These are phyloP conservation scores for Nyctibius grandis DNA, from an alignment of 2,797 vertebrate species.

Conservation along the genomic window DNA sequence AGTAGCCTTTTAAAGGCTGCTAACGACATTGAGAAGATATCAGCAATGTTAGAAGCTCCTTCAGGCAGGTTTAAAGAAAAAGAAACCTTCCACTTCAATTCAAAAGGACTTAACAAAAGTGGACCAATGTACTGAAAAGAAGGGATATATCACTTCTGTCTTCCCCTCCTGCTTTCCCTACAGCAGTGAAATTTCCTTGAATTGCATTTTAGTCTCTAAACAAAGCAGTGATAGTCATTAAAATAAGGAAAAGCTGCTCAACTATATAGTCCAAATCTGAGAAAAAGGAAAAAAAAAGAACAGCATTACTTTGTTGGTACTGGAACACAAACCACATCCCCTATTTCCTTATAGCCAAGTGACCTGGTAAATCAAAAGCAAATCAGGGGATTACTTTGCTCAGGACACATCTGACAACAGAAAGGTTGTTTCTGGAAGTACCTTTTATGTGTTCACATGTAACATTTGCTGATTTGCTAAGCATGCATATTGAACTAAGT, in stretches of 20 bases:
- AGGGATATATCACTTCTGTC: background rate
- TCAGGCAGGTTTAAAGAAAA: background rate
- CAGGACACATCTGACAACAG: background rate
- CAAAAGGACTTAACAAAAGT: background rate
- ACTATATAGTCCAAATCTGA: background rate
- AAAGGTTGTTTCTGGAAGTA: background rate
- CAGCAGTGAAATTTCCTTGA: background rate
- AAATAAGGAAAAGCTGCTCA: background rate
- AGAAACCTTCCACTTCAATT: background rate
- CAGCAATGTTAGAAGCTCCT: background rate
- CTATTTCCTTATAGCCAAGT: background rate
- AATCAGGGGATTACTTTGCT: background rate
- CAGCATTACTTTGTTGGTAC: background rate
- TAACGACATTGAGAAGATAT: accelerated
- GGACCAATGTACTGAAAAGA: background rate
- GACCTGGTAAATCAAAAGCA: accelerated
- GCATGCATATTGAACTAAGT: background rate
- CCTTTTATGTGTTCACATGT: background rate
- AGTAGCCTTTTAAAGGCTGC: background rate
- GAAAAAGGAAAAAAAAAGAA: background rate
- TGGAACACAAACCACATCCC: background rate
- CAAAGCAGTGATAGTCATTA: background rate
- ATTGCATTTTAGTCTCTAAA: background rate
- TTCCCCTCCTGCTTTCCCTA: background rate
- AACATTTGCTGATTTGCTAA: background rate